A percentile compares a stretch with the other conserved stretches of the same genome.
Conservation (phyloP, 2,888 invertebrate genomes). For the Listrodromus nycthemerus region DNA sequence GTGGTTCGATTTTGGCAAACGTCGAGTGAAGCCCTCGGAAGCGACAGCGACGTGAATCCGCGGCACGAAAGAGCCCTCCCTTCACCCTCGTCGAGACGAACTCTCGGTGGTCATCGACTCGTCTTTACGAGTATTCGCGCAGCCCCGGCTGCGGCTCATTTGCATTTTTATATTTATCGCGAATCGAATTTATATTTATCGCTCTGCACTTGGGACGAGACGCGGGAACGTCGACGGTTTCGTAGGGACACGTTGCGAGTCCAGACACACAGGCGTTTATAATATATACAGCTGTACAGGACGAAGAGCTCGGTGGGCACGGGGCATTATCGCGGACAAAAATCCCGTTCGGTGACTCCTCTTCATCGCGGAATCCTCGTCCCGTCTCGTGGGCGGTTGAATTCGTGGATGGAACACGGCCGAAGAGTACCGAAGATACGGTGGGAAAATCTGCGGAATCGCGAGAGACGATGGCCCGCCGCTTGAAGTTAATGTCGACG, state of each 20-base stretch:
- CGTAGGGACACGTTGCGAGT: slow-evolving; percentile 39
- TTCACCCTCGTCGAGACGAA: slow-evolving; percentile 68
- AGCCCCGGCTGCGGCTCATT: slow-evolving; percentile 71
- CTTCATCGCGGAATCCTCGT: slow-evolving; percentile 57
- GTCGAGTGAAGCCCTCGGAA: slow-evolving; percentile 39
- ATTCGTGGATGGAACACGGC: slow-evolving; percentile 39
- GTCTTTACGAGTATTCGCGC: slow-evolving; percentile 64
- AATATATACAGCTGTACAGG: slow-evolving; percentile 20
- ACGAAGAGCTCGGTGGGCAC: slow-evolving; percentile 42
- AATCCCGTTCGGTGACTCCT: slow-evolving; percentile 67
- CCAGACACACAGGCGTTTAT: slow-evolving; percentile 19
- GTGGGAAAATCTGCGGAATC: slow-evolving; percentile 51
- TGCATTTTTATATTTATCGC: slow-evolving; percentile 81
- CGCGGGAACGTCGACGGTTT: slow-evolving; percentile 54
- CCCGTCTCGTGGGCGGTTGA: slow-evolving; percentile 60
- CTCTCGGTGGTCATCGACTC: slow-evolving; percentile 62
- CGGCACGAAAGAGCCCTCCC: slow-evolving; percentile 54
- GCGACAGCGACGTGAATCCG: slow-evolving; percentile 30
- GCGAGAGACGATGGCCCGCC: slow-evolving; percentile 29
- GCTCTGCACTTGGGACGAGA: slow-evolving; percentile 59
- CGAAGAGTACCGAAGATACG: slow-evolving; percentile 39
- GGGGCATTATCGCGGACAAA: slow-evolving; percentile 36
- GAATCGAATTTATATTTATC: slow-evolving; percentile 73
- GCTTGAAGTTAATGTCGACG: slow-evolving; percentile 29
- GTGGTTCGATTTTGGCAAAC: slow-evolving; percentile 49